Evolutionary conservation across 2,888 invertebrate genomes (phyloP).

Genomic region (Gastracanthus pulcherrimus): DNA sequence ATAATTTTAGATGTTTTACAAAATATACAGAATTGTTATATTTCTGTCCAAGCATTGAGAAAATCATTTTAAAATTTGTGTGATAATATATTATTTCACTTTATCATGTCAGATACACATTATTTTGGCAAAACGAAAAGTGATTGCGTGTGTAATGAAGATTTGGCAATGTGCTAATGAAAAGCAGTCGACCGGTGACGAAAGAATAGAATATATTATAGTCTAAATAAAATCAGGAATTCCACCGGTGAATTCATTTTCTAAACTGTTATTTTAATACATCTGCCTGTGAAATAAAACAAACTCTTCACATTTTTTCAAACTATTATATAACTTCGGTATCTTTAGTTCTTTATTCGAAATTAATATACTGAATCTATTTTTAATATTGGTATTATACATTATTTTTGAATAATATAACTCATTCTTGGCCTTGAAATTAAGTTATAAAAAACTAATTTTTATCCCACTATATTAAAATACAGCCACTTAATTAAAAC

Average conservation of each 20-base stretch:
- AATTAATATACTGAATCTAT: no score
- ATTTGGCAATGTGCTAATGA: constrained; percentile 26
- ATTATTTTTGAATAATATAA: no score
- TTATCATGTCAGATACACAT: background rate
- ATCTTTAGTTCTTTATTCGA: no score
- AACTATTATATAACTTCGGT: no score
- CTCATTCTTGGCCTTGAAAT: background rate
- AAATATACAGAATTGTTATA: background rate
- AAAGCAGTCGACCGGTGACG: background rate
- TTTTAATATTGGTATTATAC: background rate
- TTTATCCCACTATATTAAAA: background rate
- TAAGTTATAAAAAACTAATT: constrained; percentile 33
- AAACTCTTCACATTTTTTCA: no score
- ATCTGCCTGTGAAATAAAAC: no score
- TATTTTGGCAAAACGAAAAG: constrained; percentile 2
- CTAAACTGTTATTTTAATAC: no score
- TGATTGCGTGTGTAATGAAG: background rate
- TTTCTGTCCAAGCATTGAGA: background rate
- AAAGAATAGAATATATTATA: constrained; percentile 16
- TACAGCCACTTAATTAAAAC: constrained; percentile 17
- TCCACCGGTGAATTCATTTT: background rate
- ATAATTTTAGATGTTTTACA: background rate
- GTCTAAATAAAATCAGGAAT: background rate
- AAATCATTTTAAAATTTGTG: constrained; percentile 1
- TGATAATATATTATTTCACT: background rate